Evolutionary conservation across 2,113 vertebrate species (phyloP), one percentile per base, ranked within the genome.

Genomic region (Rousettus leschenaultii): DNA sequence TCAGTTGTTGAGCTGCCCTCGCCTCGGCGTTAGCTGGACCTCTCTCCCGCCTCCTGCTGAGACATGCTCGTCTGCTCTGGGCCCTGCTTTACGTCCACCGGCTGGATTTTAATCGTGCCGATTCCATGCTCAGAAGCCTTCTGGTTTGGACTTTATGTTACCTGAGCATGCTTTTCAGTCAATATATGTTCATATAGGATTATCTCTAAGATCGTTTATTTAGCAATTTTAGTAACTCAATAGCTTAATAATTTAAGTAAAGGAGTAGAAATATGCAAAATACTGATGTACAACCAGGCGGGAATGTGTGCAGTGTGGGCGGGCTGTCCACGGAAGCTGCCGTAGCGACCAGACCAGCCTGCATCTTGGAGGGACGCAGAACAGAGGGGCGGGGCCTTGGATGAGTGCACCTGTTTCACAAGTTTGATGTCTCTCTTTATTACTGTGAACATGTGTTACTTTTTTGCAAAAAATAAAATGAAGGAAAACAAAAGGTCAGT

Each of bases 281-380:
- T 19, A 1, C 33, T 16, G 18, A 2, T 1, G 66, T 3, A 1
- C 22, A 1, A 11, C 3, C 28, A 6, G 33, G 26, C 7, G 71
- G 84, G 15, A 3, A 0, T 3, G 35, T 0, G 8, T 9, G 45
- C 3, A 7, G 18, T 12, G 15, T 4, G 48, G 19, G 26, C 5
- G 74, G 26, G 35, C 12, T 5, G 1, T 18, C 15, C 11, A 0
- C 0, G 19, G 30, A 15, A 18, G 21, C 21, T 22, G 45, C 1
- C 0, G 2, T 13, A 51, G 30, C 53, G n/a, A 63, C 15, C 0
- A 1, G 16, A 3, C 16, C n/a, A 12, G 63, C 0, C 43, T 1
- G 0, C 5, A 5, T 12, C 38, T 8, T 0, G 3, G 30, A 59
- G 7, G 5, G 18, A 51, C 22, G 24, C 13, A 5, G 61, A 11